Base-by-base conservation (phyloP, 2,113 vertebrate genomes). In the Hippoglossus stenolepis region DNA sequence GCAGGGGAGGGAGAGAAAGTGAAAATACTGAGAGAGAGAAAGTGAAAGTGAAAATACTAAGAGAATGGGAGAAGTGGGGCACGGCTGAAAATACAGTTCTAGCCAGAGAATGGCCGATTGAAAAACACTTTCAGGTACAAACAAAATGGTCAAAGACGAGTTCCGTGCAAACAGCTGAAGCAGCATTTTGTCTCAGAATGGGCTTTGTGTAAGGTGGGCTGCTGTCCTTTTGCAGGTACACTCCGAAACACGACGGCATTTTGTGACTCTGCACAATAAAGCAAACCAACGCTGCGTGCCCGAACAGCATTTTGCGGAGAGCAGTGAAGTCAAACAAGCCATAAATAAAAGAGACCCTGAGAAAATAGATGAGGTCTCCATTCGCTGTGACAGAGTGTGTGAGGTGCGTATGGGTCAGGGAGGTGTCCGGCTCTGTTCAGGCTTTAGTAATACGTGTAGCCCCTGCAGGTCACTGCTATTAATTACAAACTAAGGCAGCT, bases 401-500 rank as follows among this genome's bases (percentile, higher is more conserved):
- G 79, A 51, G 69, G 73, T 63, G 68, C 75, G 65, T 77, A 71
- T 35, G 73, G 86, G 82, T 84, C 75, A 65, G 59, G 3, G 43
- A 70, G 70, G 75, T 62, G 65, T 73, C 62, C 45, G 20, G 69
- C 59, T 80, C 49, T 70, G 40, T 72, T 82, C 67, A 77, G 70
- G 47, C 64, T 86, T 78, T 61, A 80, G 78, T 86, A 86, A 83
- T 74, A 79, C 60, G 2, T 56, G 53, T 2, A 75, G 67, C 73
- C 63, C 53, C 79, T 61, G 56, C 77, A 87, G 84, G 86, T 87
- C 85, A 53, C 72, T 75, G 70, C 80, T 85, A 90, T 90, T 90
- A 88, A 93, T 90, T 91, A 85, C 86, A 87, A 92, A 89, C 75
- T 74, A 87, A 86, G 49, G 59, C 78, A 67, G 73, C 87, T 73